Base-by-base conservation (phyloP, 2,888 invertebrate genomes). In the Platycheirus albimanus region DNA sequence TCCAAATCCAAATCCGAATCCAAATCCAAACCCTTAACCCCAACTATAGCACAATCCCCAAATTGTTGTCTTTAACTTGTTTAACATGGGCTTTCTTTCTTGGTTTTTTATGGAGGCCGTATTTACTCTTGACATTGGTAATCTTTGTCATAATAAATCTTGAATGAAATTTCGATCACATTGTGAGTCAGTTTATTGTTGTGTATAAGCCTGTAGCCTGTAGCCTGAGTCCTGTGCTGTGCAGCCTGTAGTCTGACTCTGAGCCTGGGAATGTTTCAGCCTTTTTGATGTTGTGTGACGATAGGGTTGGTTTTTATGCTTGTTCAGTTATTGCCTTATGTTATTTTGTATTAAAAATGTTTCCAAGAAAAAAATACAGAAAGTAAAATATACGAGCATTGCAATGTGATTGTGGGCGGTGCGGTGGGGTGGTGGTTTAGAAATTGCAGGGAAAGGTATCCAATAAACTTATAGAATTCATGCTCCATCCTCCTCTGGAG, bases 111-210 rank as follows among this genome's bases (percentile, higher is more conserved):
- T 83, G 38, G 47, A 49, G 45, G 24, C 56, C 49, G 41, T 47
- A 70, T 70, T 64, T 78, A 83, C 72, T 78, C 83, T 83, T 78
- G 78, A 78, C 83, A 83, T 83, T 83, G 77, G 77, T 78, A 83
- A 83, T 83, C 72, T 72, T 74, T 78, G 83, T 78, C 83, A 83
- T 78, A 72, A 83, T 83, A 83, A 83, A 83, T 83, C 78, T 83
- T 13, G 69, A 78, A 74, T 66, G 69, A 72, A 83, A 83, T 78
- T 78, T 74, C 78, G 83, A 83, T 83, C 77, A 72, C 77, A 78
- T 69, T 78, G 77, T 74, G 72, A 63, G 56, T 56, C 20, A 20
- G 78, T 78, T 83, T 83, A 81, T 81, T 66, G 81, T 71, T 58
- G n/a, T n/a, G n/a, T n/a, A n/a, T n/a, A n/a, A n/a, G n/a, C n/a